Base-by-base conservation (phyloP, 2,888 invertebrate species). In the Seira ritae region DNA sequence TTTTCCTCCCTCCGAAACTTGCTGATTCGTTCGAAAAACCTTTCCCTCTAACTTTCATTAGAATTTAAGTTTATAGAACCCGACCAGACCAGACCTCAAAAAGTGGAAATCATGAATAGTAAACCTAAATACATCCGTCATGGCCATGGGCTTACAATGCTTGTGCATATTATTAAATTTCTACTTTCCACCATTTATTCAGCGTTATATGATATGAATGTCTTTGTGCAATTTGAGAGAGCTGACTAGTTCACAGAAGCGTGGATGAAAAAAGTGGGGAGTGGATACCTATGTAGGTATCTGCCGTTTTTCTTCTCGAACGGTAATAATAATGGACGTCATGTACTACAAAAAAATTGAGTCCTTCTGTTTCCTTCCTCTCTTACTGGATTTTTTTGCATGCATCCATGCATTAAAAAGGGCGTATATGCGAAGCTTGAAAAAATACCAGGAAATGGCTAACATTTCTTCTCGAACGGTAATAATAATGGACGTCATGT, bases 391-490 rank as follows among this genome's bases (percentile, higher is more conserved):
- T n/a, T n/a, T 74, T 37, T 74, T 70, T 79, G 79, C 72, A 79
- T 79, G 79, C 79, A 72, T 79, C 79, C 71, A 66, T 72, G 79
- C 71, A 71, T 79, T 60, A 79, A 75, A 78, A 79, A 50, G 50
- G 79, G 79, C 67, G 79, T 79, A 72, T 20, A 75, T 12, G 12
- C 2, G 50, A 77, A 79, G 66, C 66, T 50, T 66, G 65, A 23
- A 72, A 50, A 72, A 50, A 72, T 79, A 79, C 79, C 73, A 79
- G 73, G 79, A 79, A 79, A 60, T 79, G 72, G n/a, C 79, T 79
- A 79, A 79, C 79, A 70, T 31, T 31, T 4, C 8, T 31, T 31
- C 31, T 31, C 31, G 31, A 31, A 31, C 31, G 31, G 15, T 50
- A n/a, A 15, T 50, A 50, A 50, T 50, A 50, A 50, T 50, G 50